Base-by-base conservation (phyloP, 2,888 invertebrate species). In the Nasonovia ribisnigri region DNA sequence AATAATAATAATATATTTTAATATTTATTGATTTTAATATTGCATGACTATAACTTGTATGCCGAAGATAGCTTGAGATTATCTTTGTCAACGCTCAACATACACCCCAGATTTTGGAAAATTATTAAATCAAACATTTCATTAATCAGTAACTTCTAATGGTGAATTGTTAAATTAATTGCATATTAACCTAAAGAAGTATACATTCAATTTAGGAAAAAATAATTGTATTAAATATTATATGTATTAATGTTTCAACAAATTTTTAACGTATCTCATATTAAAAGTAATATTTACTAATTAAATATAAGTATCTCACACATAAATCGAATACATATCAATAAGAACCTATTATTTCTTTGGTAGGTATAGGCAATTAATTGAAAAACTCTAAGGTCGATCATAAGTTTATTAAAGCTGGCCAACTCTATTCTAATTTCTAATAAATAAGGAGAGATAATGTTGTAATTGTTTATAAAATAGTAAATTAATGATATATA, bases 351-450 rank as follows among this genome's bases (percentile, higher is more conserved):
- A 16, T 67, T n/a, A 26, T n/a, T 67, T 11, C 3, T 67, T 67
- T n/a, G n/a, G 2, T 29, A 0, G 24, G n/a, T n/a, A 0, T 11
- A 4, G 3, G n/a, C 20, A 1, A 36, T 36, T 77, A n/a, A 16
- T 77, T 77, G 1, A 36, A 77, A 77, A 20, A 20, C 5, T 77
- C n/a, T 2, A 8, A 77, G 20, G 29, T 36, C 77, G 20, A 77
- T 77, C 36, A 77, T 0, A 77, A 77, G 8, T 77, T 0, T 20
- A 20, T 36, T 36, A 77, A 36, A 77, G 77, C 8, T 20, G 20
- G 67, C 20, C 16, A 5, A 6, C 20, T 6, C 36, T 77, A n/a
- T 20, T 8, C 2, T 77, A 77, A 77, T 77, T 20, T 8, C 2
- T 77, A 77, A 77, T 77, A 20, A 77, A 77, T 20, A 16, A 1